These are phyloP conservation scores for Leptinotarsa lineolata DNA, from an alignment of 1,140 invertebrate species.

Conservation along the genomic window DNA sequence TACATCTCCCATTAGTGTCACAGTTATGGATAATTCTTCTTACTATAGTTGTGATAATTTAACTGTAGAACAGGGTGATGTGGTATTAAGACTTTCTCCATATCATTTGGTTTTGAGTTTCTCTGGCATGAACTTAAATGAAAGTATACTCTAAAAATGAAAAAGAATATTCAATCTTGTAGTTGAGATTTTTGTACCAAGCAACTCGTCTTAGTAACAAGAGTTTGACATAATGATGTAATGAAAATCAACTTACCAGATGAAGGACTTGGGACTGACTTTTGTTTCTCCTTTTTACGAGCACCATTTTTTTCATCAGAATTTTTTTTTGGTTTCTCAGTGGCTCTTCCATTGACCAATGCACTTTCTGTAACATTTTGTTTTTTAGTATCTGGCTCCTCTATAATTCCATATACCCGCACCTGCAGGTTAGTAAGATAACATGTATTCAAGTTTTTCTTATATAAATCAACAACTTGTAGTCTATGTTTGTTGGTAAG, in stretches of 20 bases:
- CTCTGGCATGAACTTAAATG: too few species aligned
- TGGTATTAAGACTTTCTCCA: too few species aligned
- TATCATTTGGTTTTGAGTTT: too few species aligned
- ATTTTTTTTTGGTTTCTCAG: constrained; percentile 7
- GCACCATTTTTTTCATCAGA: not conserved
- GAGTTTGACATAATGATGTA: too few species aligned
- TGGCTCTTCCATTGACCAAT: not conserved
- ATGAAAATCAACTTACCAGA: not conserved
- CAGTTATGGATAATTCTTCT: too few species aligned
- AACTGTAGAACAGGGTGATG: too few species aligned
- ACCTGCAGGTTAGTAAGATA: constrained; percentile 39
- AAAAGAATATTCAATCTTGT: too few species aligned
- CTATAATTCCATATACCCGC: constrained; percentile 31
- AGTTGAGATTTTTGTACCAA: too few species aligned
- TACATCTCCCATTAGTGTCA: too few species aligned
- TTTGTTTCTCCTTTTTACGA: constrained; percentile 10
- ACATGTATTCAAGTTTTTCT: constrained; percentile 29
- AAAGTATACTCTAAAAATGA: too few species aligned
- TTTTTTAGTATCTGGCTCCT: constrained; percentile 4
- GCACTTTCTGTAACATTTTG: constrained; percentile 10
- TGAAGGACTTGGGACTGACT: not conserved
- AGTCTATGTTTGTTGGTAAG: constrained; percentile 30
- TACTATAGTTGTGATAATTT: too few species aligned
- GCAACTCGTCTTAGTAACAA: too few species aligned
- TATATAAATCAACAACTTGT: constrained; percentile 33